phyloP scores from a whole-genome alignment of 92 coral and sea anemone genomes.

The Paragorgia papillata region DNA sequence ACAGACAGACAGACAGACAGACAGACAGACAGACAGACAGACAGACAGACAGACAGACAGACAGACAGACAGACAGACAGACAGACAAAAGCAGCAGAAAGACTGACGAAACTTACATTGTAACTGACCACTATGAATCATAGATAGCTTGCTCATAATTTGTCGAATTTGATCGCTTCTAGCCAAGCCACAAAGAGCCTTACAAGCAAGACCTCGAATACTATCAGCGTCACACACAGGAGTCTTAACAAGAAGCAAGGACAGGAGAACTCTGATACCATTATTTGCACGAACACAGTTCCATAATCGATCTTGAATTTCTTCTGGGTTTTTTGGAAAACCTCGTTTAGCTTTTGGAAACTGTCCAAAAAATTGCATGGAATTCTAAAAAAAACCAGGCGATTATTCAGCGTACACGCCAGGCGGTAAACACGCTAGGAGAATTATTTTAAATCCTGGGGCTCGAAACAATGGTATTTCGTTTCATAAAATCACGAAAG shows the following conservation, averaged over 20 bases:
- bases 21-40: too few relatives aligned
- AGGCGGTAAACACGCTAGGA: too few relatives aligned
- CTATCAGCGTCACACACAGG: conserved; percentile 90
- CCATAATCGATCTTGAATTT: conserved; percentile 77
- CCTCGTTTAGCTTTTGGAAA: conserved; percentile 27
- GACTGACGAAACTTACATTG: conserved; percentile 96
- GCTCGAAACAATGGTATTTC: too few relatives aligned
- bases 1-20: too few relatives aligned
- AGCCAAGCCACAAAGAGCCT: conserved; percentile 89
- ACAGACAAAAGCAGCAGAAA: too few relatives aligned
- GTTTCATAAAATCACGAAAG: too few relatives aligned
- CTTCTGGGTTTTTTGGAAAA: conserved; percentile 25
- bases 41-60: too few relatives aligned
- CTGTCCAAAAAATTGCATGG: neutral
- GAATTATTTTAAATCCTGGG: too few relatives aligned
- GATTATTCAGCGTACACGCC: too few relatives aligned
- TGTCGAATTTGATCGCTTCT: conserved; percentile 90
- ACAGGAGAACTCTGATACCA: conserved; percentile 85
- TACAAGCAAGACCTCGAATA: conserved; percentile 94
- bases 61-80: too few relatives aligned
- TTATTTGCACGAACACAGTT: conserved; percentile 85
- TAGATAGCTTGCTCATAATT: conserved; percentile 88
- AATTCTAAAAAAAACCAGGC: neutral
- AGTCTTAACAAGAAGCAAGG: conserved; percentile 84
- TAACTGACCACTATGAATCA: conserved; percentile 92